Percentiles rank a stretch among this genome's conserved stretches.
phyloP scores from a whole-genome alignment of 2,888 invertebrate species.

The Trissolcus japonicus region DNA sequence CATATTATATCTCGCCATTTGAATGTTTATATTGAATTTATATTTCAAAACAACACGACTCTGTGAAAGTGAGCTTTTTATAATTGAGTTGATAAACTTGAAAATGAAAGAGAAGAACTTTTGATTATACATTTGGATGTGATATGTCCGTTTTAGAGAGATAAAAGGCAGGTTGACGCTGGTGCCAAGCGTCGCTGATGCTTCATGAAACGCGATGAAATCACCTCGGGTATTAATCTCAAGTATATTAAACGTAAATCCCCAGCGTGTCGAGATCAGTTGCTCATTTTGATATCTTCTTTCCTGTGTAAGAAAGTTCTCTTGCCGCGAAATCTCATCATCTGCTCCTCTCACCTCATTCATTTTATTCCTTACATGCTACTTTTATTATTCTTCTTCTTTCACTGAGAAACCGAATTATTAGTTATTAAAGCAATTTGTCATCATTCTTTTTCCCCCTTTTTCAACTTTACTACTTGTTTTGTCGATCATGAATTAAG shows the following conservation, averaged over 20 bases:
- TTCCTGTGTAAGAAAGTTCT: constrained; percentile 26
- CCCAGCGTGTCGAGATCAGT: constrained; percentile 44
- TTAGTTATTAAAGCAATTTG: constrained; percentile 37
- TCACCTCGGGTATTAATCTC: constrained; percentile 54
- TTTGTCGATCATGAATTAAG: background rate
- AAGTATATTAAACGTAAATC: constrained; percentile 49
- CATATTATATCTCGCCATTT: too few species aligned
- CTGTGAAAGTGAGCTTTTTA: background rate
- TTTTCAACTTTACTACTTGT: background rate
- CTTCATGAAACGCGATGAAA: constrained; percentile 49
- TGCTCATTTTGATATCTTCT: constrained; percentile 56
- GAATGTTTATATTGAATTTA: background rate
- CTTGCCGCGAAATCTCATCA: constrained; percentile 30
- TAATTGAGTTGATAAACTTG: background rate
- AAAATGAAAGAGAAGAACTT: too few species aligned
- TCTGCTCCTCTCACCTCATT: constrained; percentile 26
- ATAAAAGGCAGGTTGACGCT: constrained; percentile 21
- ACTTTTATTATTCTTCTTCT: constrained; percentile 10
- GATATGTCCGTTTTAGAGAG: constrained; percentile 4
- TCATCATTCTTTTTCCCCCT: constrained; percentile 20
- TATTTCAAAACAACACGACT: too few species aligned
- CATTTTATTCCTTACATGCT: constrained; percentile 24
- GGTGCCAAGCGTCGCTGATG: constrained; percentile 19
- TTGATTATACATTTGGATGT: background rate
- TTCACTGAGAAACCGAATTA: constrained; percentile 12